A percentile compares a stretch with the other conserved stretches of the same genome.
phyloP scores from a whole-genome alignment of 2,888 invertebrate species.

The Arenicola marina region DNA sequence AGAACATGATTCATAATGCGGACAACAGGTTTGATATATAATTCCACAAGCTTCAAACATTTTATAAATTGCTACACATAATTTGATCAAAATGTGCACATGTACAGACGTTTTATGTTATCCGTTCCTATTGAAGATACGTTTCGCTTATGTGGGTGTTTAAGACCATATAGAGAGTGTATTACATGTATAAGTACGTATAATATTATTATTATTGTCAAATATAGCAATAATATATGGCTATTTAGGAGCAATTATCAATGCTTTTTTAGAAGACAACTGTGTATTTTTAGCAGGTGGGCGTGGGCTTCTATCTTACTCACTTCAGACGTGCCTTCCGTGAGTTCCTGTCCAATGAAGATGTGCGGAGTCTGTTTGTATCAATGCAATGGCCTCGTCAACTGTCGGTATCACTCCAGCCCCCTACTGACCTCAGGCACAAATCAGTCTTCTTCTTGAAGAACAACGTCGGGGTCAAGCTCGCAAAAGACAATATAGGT shows the following conservation, averaged over 20 bases:
- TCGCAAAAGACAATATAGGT: constrained; percentile 60
- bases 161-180: too few relatives aligned
- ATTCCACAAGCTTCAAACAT: not conserved
- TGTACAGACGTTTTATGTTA: too few relatives aligned
- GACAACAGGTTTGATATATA: constrained; percentile 55
- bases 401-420: constrained; percentile 51
- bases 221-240: too few relatives aligned
- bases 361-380: constrained; percentile 55
- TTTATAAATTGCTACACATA: too few relatives aligned
- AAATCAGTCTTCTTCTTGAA: constrained; percentile 60
- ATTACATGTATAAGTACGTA: too few relatives aligned
- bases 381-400: constrained; percentile 45
- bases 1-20: constrained; percentile 56
- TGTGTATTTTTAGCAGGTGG: too few relatives aligned
- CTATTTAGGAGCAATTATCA: too few relatives aligned
- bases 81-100: too few relatives aligned
- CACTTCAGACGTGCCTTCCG: constrained; percentile 55
- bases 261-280: too few relatives aligned
- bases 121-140: not conserved
- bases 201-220: too few relatives aligned
- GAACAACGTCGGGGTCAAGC: constrained; percentile 54
- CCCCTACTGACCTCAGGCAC: constrained; percentile 51
- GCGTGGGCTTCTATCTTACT: too few relatives aligned
- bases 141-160: too few relatives aligned
- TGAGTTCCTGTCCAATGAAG: constrained; percentile 61